These are phyloP conservation scores for Erannis defoliaria DNA, from an alignment of 2,888 invertebrate genomes.

Conservation along the genomic window DNA sequence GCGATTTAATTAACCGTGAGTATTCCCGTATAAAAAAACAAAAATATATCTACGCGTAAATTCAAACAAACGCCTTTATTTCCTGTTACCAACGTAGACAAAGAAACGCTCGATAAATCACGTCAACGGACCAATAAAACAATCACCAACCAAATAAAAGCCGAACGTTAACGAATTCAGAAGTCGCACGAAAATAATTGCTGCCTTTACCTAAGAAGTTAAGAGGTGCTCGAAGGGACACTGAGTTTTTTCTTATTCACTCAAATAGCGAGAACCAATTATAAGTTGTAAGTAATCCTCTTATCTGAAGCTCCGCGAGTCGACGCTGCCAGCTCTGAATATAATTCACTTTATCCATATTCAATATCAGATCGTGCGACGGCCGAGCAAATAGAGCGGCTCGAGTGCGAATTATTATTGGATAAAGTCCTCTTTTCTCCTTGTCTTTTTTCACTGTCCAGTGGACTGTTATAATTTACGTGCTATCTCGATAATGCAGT, in stretches of 20 bases:
- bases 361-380: constrained; percentile 84
- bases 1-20: too few species aligned
- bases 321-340: constrained; percentile 76
- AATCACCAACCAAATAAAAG: constrained; percentile 28
- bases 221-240: constrained; percentile 67
- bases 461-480: constrained; percentile 74
- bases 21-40: too few species aligned
- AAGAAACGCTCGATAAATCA: constrained; percentile 3
- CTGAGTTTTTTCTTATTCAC: constrained; percentile 73
- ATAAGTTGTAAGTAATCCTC: constrained; percentile 85
- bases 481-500: constrained; percentile 57
- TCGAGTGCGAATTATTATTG: constrained; percentile 85
- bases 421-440: constrained; percentile 78
- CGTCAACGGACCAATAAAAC: constrained; percentile 16
- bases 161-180: constrained; percentile 58
- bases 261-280: constrained; percentile 82
- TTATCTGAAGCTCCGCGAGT: constrained; percentile 76
- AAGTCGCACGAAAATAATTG: constrained; percentile 52
- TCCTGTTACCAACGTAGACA: constrained; percentile 1
- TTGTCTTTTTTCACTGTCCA: constrained; percentile 79
- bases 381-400: constrained; percentile 82
- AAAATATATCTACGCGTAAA: too few species aligned
- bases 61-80: not conserved
- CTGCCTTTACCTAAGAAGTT: constrained; percentile 62
- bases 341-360: constrained; percentile 85